Conservation (phyloP, 2,888 invertebrate genomes). For the Dioctria linearis region DNA sequence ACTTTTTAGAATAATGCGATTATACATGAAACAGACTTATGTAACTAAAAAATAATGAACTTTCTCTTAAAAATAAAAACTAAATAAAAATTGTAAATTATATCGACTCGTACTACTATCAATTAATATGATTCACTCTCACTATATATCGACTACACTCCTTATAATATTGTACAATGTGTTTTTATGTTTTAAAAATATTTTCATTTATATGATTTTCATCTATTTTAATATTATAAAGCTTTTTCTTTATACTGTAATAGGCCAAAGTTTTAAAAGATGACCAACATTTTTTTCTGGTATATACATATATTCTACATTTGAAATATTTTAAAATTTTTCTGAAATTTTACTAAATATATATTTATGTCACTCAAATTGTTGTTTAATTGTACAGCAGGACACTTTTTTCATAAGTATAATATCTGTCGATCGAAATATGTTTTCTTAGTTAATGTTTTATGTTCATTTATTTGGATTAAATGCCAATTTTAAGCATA, state of each 20-base stretch:
- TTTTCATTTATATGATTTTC: slow-evolving; percentile 3
- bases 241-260: slow-evolving; percentile 46
- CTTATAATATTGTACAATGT: too few relatives aligned
- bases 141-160: neutral
- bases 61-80: too few relatives aligned
- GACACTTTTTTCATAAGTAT: slow-evolving; percentile 42
- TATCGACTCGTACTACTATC: neutral
- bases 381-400: slow-evolving; percentile 36
- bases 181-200: slow-evolving; percentile 2
- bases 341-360: slow-evolving; percentile 42
- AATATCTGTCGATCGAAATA: slow-evolving; percentile 40
- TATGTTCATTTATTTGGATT: neutral
- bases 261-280: slow-evolving; percentile 48
- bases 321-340: slow-evolving; percentile 41
- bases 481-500: slow-evolving; percentile 18
- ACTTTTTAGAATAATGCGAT: too few relatives aligned
- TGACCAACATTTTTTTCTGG: slow-evolving; percentile 13
- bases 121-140: neutral
- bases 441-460: neutral
- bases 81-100: neutral
- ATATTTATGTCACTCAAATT: slow-evolving; percentile 45
- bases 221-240: slow-evolving; percentile 40
- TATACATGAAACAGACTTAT: too few relatives aligned
- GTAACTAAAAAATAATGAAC: too few relatives aligned
- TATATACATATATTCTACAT: slow-evolving; percentile 39